These are phyloP conservation scores for Gopherus evgoodei DNA, from an alignment of 2,113 vertebrate species.

Conservation along the genomic window DNA sequence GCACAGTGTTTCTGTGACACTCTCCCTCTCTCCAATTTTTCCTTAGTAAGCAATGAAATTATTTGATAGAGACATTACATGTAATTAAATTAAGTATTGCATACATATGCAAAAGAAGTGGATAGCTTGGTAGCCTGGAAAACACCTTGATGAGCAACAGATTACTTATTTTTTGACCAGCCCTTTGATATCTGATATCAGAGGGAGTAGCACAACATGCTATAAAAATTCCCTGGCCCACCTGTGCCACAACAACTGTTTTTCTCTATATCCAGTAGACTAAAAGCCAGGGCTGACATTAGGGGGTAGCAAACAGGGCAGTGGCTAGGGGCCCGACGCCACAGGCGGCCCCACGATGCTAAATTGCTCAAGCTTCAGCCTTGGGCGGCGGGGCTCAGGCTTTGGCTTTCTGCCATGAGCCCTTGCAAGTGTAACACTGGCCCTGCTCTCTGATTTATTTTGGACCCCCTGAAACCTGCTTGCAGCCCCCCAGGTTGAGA, in stretches of 20 bases:
- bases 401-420: no score
- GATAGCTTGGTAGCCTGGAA: background rate
- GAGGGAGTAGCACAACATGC: background rate
- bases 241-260: no score
- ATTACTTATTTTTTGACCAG: background rate
- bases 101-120: background rate
- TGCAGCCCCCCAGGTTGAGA: no score
- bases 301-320: background rate
- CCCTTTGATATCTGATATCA: background rate
- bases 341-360: no score
- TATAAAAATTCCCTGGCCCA: background rate
- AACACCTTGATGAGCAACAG: background rate
- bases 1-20: conserved; percentile 7
- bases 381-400: no score
- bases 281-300: background rate
- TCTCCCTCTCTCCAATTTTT: conserved; percentile 19
- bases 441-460: no score
- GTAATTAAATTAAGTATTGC: conserved; percentile 9
- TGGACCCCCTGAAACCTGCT: no score
- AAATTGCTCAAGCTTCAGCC: no score
- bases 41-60: background rate
- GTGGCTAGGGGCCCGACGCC: no score
- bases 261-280: background rate
- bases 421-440: no score
- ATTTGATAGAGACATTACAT: background rate